Evolutionary conservation across 1,140 invertebrate genomes (phyloP), one percentile per base, ranked within the genome.

Genomic region (Phenacoccus solenopsis): DNA sequence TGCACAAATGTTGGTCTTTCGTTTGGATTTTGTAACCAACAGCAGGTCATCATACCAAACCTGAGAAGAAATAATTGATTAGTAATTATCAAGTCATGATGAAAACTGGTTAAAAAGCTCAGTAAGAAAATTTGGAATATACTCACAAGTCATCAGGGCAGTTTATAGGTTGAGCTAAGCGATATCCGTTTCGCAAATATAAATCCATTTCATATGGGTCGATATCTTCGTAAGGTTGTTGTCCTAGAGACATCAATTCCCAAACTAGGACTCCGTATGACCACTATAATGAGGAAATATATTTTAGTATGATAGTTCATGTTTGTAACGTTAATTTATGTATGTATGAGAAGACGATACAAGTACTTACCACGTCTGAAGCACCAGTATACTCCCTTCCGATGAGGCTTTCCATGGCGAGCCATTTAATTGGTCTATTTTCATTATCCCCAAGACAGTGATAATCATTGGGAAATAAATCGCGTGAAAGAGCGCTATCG

Each of bases 131-230:
- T 5, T 32, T 32, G 30, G 13, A 32, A n/a, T 16, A 9, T 76
- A 86, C 89, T 88, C 82, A 95, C 86, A 98, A 80, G 82, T 98
- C 93, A 83, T 98, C 94, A 1, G 95, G 95, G 79, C 94, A 98
- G 77, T 94, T 95, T 74, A 90, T 84, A 4, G 95, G 95, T 76
- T 96, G 94, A 10, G 88, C 85, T 21, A 96, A 85, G 73, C 94
- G 82, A 77, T 94, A 96, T 20, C 94, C 93, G 77, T 92, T 92
- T 68, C 86, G 84, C 27, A 98, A 83, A 80, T 91, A 95, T 24
- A 87, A 86, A 68, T 86, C 87, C 80, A 97, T 90, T 79, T 98
- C 94, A 77, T 93, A 95, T 32, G 93, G 90, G 79, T 96, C 93
- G 28, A 98, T 87, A 77, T 98, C 93, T 4, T 87, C 83, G 75